phyloP scores from a whole-genome alignment of 2,797 vertebrate species.

The Hypotaenidia philippensis region DNA sequence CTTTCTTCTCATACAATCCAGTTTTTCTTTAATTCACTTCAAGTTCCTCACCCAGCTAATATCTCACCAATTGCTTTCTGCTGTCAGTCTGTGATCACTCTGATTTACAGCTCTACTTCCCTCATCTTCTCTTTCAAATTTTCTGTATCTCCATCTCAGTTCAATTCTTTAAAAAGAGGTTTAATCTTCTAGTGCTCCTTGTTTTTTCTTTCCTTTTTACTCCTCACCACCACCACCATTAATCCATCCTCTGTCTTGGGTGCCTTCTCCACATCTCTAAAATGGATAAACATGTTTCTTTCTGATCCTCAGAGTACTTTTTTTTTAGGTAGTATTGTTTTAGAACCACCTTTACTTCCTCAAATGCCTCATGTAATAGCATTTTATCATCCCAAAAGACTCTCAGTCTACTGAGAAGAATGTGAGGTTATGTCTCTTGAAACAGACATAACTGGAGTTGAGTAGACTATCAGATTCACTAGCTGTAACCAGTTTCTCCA shows the following conservation, averaged over 20 bases:
- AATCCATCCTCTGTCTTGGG: background rate
- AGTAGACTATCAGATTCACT: background rate
- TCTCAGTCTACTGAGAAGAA: background rate
- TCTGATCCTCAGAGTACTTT: background rate
- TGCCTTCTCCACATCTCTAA: background rate
- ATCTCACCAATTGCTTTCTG: background rate
- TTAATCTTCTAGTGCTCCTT: background rate
- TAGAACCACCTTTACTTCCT: background rate
- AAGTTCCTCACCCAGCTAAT: background rate
- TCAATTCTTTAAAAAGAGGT: background rate
- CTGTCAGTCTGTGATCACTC: background rate
- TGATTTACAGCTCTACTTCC: background rate
- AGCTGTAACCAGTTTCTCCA: background rate
- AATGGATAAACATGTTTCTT: background rate
- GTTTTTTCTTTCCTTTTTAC: background rate
- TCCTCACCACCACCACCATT: background rate
- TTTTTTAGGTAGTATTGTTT: background rate
- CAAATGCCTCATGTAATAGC: background rate
- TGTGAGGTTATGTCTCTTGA: background rate
- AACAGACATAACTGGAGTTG: background rate
- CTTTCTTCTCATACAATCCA: background rate
- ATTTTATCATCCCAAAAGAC: background rate
- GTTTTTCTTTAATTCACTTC: background rate
- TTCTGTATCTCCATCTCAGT: background rate
- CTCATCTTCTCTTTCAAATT: background rate